phyloP scores from a whole-genome alignment of 2,888 invertebrate species.

The Drosophila tripunctata region DNA sequence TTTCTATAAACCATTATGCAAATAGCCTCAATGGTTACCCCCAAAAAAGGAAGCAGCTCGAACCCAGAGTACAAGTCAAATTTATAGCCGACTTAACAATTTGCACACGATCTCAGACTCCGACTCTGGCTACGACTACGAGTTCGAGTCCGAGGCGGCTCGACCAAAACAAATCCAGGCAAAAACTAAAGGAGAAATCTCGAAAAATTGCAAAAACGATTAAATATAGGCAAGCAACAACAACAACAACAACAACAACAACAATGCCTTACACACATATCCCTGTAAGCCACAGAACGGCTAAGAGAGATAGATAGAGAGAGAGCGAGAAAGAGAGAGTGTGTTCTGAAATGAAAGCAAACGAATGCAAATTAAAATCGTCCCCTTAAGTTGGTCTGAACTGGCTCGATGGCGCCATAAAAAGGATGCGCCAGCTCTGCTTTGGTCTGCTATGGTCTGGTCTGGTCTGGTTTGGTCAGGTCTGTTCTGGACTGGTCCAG shows the following conservation, averaged over 20 bases:
- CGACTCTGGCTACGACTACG: not conserved
- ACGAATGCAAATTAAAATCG: slow-evolving; percentile 83
- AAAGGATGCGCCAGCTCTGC: slow-evolving; percentile 49
- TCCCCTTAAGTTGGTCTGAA: slow-evolving; percentile 64
- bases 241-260: slow-evolving; percentile 32
- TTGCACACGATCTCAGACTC: slow-evolving; percentile 54
- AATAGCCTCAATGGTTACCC: slow-evolving; percentile 67
- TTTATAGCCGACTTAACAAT: slow-evolving; percentile 82
- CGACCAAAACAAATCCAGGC: slow-evolving; percentile 34
- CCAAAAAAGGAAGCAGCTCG: slow-evolving; percentile 41
- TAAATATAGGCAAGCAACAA: slow-evolving; percentile 63
- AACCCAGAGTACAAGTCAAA: slow-evolving; percentile 74
- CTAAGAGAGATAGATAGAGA: not conserved
- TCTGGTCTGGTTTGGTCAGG: slow-evolving; percentile 2
- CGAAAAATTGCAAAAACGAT: slow-evolving; percentile 73
- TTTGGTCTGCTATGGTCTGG: not conserved
- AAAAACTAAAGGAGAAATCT: slow-evolving; percentile 65
- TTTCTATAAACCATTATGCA: slow-evolving; percentile 79
- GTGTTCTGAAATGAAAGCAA: slow-evolving; percentile 73
- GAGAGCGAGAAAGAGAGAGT: not conserved
- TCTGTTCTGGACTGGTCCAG: not conserved
- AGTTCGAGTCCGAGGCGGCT: not conserved
- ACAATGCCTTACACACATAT: slow-evolving; percentile 34
- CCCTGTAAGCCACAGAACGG: slow-evolving; percentile 19
- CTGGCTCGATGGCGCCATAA: slow-evolving; percentile 66